These are phyloP conservation scores for Campylomormyrus tamandua DNA, from an alignment of 2,113 vertebrate species.

Conservation along the genomic window DNA sequence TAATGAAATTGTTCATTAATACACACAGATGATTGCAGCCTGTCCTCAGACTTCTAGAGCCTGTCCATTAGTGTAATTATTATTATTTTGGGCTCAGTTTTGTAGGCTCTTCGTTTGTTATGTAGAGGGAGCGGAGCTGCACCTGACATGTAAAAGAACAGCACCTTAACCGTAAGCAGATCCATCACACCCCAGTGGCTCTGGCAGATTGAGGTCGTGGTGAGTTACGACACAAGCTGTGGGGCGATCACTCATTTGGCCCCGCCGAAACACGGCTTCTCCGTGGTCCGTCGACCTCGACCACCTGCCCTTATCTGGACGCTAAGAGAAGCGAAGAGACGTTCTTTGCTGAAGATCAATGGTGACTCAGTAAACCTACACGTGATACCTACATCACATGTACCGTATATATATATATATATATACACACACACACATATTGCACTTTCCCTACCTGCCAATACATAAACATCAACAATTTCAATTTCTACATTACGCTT, in stretches of 20 bases:
- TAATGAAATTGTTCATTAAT: not conserved
- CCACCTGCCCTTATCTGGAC: slow-evolving; percentile 43
- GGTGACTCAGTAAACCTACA: slow-evolving; percentile 49
- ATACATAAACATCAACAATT: not conserved
- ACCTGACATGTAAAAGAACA: slow-evolving; percentile 51
- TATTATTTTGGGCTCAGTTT: slow-evolving; percentile 20
- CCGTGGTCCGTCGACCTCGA: slow-evolving; percentile 52
- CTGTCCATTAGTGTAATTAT: not conserved
- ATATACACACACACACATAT: not conserved
- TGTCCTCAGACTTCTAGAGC: not conserved
- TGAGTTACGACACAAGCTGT: slow-evolving; percentile 66
- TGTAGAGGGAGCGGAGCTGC: slow-evolving; percentile 44
- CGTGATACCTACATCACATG: not conserved
- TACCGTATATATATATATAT: not conserved
- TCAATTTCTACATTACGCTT: not conserved
- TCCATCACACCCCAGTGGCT: slow-evolving; percentile 54
- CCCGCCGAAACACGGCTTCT: slow-evolving; percentile 29
- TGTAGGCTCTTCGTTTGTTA: slow-evolving; percentile 34
- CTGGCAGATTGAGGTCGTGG: slow-evolving; percentile 70
- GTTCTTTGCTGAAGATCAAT: slow-evolving; percentile 30
- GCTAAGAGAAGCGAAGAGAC: slow-evolving; percentile 43
- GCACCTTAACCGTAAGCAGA: slow-evolving; percentile 53
- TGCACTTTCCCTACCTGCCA: not conserved
- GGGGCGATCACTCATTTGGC: slow-evolving; percentile 64
- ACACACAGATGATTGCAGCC: not conserved